phyloP scores from a whole-genome alignment of 2,797 vertebrate genomes.

The Gambusia yucatana region DNA sequence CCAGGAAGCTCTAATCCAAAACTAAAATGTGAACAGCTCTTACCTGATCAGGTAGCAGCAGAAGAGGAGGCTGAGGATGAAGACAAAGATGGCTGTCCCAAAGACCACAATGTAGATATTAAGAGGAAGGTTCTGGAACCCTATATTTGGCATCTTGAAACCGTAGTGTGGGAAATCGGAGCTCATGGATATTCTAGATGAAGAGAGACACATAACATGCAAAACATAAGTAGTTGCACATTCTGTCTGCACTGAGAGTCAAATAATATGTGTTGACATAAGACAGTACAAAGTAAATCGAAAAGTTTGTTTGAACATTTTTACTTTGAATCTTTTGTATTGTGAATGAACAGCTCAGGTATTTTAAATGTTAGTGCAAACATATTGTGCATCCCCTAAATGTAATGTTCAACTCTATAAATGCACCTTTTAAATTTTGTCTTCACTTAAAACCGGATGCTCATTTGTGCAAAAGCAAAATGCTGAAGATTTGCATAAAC shows the following conservation, averaged over 20 bases:
- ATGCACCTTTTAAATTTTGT: background rate
- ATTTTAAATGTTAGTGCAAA: background rate
- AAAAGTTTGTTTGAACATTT: background rate
- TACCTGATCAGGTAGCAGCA: slow-evolving; percentile 99
- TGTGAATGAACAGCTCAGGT: background rate
- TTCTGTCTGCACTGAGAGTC: background rate
- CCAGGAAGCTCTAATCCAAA: background rate
- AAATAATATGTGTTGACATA: background rate
- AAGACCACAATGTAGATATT: slow-evolving; percentile 99
- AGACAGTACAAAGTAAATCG: background rate
- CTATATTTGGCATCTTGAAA: slow-evolving; percentile 99
- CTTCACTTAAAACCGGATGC: background rate
- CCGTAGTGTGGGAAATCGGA: slow-evolving; percentile 94
- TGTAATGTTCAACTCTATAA: background rate
- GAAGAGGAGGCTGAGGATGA: slow-evolving; percentile 99
- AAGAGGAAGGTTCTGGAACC: slow-evolving; percentile 99
- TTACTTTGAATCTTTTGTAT: slow-evolving; percentile 24
- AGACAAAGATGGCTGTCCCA: slow-evolving; percentile 98
- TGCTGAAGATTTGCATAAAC: background rate
- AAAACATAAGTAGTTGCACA: slow-evolving; percentile 4
- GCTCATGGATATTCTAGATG: slow-evolving; percentile 91
- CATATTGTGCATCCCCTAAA: too few species aligned
- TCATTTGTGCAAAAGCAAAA: slow-evolving; percentile 1
- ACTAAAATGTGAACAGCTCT: slow-evolving; percentile 41
- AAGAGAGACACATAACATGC: slow-evolving; percentile 34